These are phyloP conservation scores for Toxotes chatareus DNA, from an alignment of 2,113 vertebrate genomes.

Conservation along the genomic window DNA sequence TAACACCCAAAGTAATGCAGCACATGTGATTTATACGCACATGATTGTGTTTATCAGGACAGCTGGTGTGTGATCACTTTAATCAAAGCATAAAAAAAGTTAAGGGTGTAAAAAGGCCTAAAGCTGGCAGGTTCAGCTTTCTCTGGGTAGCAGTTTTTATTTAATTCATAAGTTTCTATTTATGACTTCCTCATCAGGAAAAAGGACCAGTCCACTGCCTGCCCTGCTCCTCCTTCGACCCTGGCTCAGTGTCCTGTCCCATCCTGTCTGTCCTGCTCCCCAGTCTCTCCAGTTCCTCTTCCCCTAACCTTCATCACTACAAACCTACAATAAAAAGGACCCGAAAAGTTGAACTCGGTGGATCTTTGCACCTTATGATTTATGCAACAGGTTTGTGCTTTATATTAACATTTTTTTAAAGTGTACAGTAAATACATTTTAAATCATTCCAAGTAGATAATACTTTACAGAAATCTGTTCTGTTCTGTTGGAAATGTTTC, in stretches of 20 bases:
- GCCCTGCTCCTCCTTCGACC: too few relatives aligned
- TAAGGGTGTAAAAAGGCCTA: not conserved
- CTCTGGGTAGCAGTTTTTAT: not conserved
- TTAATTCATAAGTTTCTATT: not conserved
- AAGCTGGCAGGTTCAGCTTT: not conserved
- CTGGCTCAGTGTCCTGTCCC: too few relatives aligned
- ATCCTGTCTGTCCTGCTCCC: too few relatives aligned
- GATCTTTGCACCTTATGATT: too few relatives aligned
- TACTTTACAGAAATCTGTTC: not conserved
- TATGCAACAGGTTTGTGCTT: not conserved
- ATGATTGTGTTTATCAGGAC: conserved; percentile 4
- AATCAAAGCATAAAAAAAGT: not conserved
- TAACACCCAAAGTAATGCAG: conserved; percentile 50
- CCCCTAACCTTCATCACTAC: too few relatives aligned
- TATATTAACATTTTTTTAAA: not conserved
- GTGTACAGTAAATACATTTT: not conserved
- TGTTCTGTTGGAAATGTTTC: not conserved
- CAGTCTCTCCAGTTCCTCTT: too few relatives aligned
- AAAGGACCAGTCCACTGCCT: too few relatives aligned
- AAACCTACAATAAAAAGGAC: too few relatives aligned
- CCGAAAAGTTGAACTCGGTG: too few relatives aligned
- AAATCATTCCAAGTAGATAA: not conserved
- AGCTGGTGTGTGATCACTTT: not conserved
- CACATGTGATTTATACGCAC: conserved; percentile 37
- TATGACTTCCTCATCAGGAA: not conserved